Conservation (phyloP, 2,113 vertebrate species). For the Excalfactoria chinensis region DNA sequence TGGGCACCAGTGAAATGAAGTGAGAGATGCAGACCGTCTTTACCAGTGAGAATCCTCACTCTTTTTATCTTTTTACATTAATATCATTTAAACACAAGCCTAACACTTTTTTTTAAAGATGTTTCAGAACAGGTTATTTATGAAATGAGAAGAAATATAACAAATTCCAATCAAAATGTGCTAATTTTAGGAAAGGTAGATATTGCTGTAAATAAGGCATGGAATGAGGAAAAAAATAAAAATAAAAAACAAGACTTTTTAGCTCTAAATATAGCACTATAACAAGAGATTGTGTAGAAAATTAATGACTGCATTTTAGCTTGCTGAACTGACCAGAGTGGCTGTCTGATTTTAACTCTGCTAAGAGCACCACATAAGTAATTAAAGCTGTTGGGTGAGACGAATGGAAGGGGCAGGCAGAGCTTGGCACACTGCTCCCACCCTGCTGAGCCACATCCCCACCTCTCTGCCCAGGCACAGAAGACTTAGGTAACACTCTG, state of each 20-base stretch:
- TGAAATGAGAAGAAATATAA: neutral
- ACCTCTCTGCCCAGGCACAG: neutral
- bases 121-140: neutral
- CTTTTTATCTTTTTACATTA: neutral
- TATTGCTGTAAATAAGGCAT: neutral
- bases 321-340: neutral
- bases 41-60: neutral
- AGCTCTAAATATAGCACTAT: neutral
- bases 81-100: neutral
- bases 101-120: neutral
- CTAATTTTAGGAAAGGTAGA: neutral
- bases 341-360: neutral
- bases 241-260: neutral
- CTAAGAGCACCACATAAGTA: neutral
- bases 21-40: neutral
- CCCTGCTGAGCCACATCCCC: neutral
- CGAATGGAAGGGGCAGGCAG: neutral
- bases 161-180: neutral
- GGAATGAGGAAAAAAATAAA: neutral
- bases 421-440: neutral
- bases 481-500: neutral
- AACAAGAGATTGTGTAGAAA: constrained; percentile 20
- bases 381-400: neutral
- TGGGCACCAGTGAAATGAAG: neutral
- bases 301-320: neutral